Evolutionary conservation across 2,888 invertebrate species (phyloP), one percentile per base, ranked within the genome.

Genomic region (Troilus luridus): DNA sequence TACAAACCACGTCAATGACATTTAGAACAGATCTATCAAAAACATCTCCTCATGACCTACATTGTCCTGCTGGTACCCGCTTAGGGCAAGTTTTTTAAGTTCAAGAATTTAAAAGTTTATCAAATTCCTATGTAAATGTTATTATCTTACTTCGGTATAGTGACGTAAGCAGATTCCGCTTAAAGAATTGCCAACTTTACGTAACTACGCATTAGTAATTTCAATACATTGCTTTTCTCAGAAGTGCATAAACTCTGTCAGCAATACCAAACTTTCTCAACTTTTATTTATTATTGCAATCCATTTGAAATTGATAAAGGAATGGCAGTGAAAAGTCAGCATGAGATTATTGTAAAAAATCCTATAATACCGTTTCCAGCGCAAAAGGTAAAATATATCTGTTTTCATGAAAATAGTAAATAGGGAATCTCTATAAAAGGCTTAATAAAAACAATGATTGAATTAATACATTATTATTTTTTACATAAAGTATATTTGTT

Each of bases 11-110:
- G 72, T 77, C 27, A 77, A 77, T 77, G 72, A 77, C 72, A 77
- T 77, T 77, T 77, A 17, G 9, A 77, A 77, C 17, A 41, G 72
- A 77, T 77, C 72, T 27, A 77, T 77, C 72, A 77, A 19, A 77
- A 77, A 5, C 72, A 77, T 77, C 72, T 27, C 11, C 72, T 77
- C 72, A 41, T 41, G 72, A 77, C 72, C 72, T 77, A 77, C 9
- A 77, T 77, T 17, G 8, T 24, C 72, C 72, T 17, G 5, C 41
- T 24, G 27, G 27, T 77, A 7, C 0, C n/a, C 6, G 17, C 72
- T 77, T 11, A 0, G 14, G 0, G 8, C 7, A n/a, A 0, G 2
- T 17, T 19, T 72, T 72, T 72, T 72, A 67, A 72, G 27, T 41
- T 77, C 8, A 0, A 41, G 8, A 41, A 41, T 77, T 77, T 19